Evolutionary conservation across 2,888 invertebrate species (phyloP), one percentile per base, ranked within the genome.

Genomic region (Bedellia somnulentella): DNA sequence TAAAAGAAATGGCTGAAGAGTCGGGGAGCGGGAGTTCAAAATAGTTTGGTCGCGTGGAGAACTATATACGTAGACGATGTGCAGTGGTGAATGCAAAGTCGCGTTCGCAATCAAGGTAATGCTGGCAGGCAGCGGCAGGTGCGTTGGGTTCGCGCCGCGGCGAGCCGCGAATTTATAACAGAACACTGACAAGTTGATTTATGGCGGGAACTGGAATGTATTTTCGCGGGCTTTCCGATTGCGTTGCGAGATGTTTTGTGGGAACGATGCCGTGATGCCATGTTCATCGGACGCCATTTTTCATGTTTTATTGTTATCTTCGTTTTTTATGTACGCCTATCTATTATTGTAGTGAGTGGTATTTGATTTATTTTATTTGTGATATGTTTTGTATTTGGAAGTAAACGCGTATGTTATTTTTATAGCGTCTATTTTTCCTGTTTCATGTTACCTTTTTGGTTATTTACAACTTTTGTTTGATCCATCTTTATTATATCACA

Each of bases 131-230:
- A 8, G 26, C 46, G 49, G 41, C 54, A 70, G 68, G 68, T 70
- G 70, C 57, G 62, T 57, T 47, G 47, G 48, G 45, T 37, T 8
- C n/a, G 21, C n/a, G 21, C 21, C 49, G 53, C 50, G 53, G 51
- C 49, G 42, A 48, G 47, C 50, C 53, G 56, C 61, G 61, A 63
- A 68, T 68, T 60, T 67, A 70, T 66, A 64, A 64, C 60, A 10
- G 59, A 57, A 58, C 61, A 67, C 61, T 59, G 70, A 70, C 70
- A 68, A 55, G 24, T n/a, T 11, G 24, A 10, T 6, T 6, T 12
- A 12, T 18, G 18, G 18, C 18, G 18, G 18, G 18, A 18, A 5
- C 18, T 4, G 24, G 24, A 24, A 24, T n/a, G 24, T 24, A 58
- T 58, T 61, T 55, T 49, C 57, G 50, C 49, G n/a, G 47, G 46